phyloP scores from a whole-genome alignment of 2,888 invertebrate genomes.

The Minunthozetes semirufus region DNA sequence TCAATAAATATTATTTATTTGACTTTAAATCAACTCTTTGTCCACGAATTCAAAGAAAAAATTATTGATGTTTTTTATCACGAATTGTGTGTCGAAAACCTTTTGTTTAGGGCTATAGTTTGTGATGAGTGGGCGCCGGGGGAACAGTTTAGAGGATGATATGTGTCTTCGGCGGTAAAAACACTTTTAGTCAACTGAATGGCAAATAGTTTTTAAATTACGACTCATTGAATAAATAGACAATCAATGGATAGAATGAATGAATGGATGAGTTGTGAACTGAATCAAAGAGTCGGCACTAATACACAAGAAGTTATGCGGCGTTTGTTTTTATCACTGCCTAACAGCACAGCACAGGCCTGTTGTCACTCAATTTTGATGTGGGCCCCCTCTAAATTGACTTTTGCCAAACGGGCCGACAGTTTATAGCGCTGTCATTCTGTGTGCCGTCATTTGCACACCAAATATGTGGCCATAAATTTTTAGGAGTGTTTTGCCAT shows the following conservation, averaged over 20 bases:
- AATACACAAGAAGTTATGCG: background rate
- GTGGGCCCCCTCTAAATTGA: background rate
- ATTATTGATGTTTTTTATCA: no score
- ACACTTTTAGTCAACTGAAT: background rate
- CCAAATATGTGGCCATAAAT: conserved; percentile 12
- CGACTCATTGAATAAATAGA: conserved; percentile 7
- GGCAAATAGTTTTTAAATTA: background rate
- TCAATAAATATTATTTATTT: no score
- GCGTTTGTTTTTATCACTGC: background rate
- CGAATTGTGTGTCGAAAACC: background rate
- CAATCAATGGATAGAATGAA: background rate
- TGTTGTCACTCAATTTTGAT: conserved; percentile 1
- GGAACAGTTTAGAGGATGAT: background rate
- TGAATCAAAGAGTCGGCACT: background rate
- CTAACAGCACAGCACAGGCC: background rate
- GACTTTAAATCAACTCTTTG: no score
- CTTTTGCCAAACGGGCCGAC: background rate
- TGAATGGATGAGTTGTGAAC: background rate
- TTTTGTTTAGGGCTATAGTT: background rate
- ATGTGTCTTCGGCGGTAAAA: background rate
- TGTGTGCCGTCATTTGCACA: background rate
- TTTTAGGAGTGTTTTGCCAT: background rate
- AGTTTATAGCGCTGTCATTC: conserved; percentile 9
- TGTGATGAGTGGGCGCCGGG: background rate
- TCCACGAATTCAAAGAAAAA: no score